Base-by-base conservation (phyloP, 2,797 vertebrate genomes). In the Apodemus agrarius region DNA sequence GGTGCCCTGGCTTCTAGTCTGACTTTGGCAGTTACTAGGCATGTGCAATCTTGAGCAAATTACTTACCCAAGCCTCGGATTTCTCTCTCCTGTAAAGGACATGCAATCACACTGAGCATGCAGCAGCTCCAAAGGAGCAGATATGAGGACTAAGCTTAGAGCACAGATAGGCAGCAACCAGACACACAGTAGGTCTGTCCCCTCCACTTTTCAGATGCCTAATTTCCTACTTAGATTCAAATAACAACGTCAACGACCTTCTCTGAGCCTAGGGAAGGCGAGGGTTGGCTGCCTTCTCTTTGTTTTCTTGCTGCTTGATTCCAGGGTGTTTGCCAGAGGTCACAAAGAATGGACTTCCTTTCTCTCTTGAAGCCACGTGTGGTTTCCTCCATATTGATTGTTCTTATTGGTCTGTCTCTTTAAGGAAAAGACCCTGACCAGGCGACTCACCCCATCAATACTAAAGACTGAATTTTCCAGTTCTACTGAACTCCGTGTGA, bases 401-500 rank as follows among this genome's bases (percentile, higher is more conserved):
- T 54, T 96, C 22, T 93, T 7, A 63, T 72, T 46, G 81, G 26
- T 95, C 72, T 96, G 67, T 85, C 96, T 94, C 97, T 98, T 98
- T 97, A 96, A 98, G 95, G 6, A 14, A 63, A 57, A 49, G 85
- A 67, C 95, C 29, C 93, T 94, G 80, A 80, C 79, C 67, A 85
- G 94, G 88, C 92, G 54, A 22, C 37, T 98, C 91, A 92, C 94
- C 96, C 94, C 96, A 89, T 97, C 97, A 97, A 85, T 92, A 95
- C 92, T 81, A 95, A 97, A 96, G 92, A 78, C 97, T 97, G 90
- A 95, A 98, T 93, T 98, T 96, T 97, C 49, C 97, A 97, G 97
- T 84, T 96, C 95, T 43, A 19, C 90, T 98, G 98, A 98, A 98
- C 98, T 98, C 96, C 82, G 16, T 26, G 61, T 98, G 98, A 99